Conservation (phyloP, 23 tunicate genomes). For the Trididemnum nubilum region DNA sequence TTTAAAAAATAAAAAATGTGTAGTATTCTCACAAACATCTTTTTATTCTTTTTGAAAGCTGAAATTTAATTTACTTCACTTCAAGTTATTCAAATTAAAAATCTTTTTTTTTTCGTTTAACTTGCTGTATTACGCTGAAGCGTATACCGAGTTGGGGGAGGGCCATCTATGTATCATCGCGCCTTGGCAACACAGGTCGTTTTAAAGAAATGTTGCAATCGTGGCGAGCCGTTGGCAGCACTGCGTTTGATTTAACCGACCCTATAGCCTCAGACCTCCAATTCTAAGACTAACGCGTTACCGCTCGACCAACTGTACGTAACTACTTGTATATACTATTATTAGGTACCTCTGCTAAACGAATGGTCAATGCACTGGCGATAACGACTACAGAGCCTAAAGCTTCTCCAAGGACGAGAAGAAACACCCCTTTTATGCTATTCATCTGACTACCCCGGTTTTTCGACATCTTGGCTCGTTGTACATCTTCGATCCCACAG, state of each 20-base stretch:
- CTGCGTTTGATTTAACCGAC: not conserved
- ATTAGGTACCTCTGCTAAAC: slow-evolving; percentile 66
- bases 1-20: no score
- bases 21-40: no score
- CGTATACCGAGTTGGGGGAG: not conserved
- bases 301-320: no score
- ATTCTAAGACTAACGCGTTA: not conserved
- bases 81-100: no score
- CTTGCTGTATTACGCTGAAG: not conserved
- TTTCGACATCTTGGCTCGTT: no score
- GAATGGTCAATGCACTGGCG: slow-evolving; percentile 49
- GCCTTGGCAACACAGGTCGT: not conserved
- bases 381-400: slow-evolving; percentile 79
- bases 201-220: not conserved
- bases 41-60: no score
- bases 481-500: not conserved
- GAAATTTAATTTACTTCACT: no score
- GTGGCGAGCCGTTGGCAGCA: not conserved
- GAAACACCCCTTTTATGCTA: slow-evolving; percentile 75
- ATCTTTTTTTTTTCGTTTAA: no score
- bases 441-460: slow-evolving; percentile 53
- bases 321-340: no score
- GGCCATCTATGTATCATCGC: not conserved
- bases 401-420: slow-evolving; percentile 80
- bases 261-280: not conserved